Evolutionary conservation across 2,797 vertebrate genomes (phyloP), one percentile per base, ranked within the genome.

Genomic region (Rhyacichthys aspro): DNA sequence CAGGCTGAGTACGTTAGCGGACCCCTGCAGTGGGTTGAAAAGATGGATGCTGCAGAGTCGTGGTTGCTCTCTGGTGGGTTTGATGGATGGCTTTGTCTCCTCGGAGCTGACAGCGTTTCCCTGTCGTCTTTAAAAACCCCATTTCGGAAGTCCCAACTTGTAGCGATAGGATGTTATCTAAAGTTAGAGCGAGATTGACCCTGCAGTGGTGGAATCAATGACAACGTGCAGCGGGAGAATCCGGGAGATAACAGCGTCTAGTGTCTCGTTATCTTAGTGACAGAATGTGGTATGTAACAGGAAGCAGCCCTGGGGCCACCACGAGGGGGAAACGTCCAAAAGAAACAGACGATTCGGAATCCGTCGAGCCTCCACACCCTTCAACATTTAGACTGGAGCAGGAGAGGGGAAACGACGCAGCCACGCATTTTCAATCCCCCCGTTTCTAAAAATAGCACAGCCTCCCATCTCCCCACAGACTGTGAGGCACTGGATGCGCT

Each of bases 381-480:
- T 14, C 33, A 69, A 62, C 44, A 47, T 63, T 68, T 42, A 39
- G 42, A 39, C 52, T 15, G 32, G 43, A 53, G 14, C 23, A 28
- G n/a, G 52, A 67, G n/a, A 59, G 54, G 56, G n/a, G 42, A 43
- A 28, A 49, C 10, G 38, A 67, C 39, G 74, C 63, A 59, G 70
- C 55, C 43, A 59, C 63, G 36, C 54, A 75, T 81, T 67, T 74
- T 61, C 61, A 73, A 54, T 72, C 44, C 58, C 43, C 23, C 23
- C 23, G 58, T 63, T 78, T 82, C 85, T 83, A 86, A 87, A 87
- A 68, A 88, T 84, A 88, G 67, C 61, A 55, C 33, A 2, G n/a
- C 58, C 73, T 79, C 36, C 68, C 68, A 72, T 61, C 52, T 59
- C 64, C 70, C 59, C 39, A 43, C 16, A 46, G 47, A 67, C 67